These are phyloP conservation scores for Euspilapteryx auroguttella DNA, from an alignment of 2,888 invertebrate genomes.

Conservation along the genomic window DNA sequence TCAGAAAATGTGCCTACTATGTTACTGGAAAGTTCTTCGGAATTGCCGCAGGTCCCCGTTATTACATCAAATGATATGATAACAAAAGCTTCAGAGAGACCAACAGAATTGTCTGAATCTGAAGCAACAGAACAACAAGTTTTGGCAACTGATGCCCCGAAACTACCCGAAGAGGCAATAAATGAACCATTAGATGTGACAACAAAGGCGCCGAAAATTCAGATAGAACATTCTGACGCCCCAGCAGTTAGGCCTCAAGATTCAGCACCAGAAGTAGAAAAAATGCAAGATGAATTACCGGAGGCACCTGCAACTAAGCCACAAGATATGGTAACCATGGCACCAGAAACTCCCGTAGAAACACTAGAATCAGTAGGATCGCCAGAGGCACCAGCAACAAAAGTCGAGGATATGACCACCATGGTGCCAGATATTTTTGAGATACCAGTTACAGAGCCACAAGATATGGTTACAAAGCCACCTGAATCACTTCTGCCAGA, in stretches of 20 bases:
- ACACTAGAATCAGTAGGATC: neutral
- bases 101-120: neutral
- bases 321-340: conserved; percentile 3
- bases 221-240: no score
- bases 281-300: no score
- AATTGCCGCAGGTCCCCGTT: no score
- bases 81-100: neutral
- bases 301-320: conserved; percentile 1
- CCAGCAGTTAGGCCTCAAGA: no score
- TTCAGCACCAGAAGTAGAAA: no score
- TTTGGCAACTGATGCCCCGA: neutral
- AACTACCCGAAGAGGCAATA: neutral
- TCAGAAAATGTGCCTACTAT: neutral
- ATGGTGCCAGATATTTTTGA: no score
- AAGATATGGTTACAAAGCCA: neutral
- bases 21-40: no score
- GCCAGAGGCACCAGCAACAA: neutral
- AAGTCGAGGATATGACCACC: no score
- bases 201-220: no score
- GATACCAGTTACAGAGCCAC: neutral
- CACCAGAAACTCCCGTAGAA: neutral
- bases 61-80: no score
- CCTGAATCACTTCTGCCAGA: neutral
- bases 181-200: no score
- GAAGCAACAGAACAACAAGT: neutral